Evolutionary conservation across 2,113 vertebrate species (phyloP), one percentile per base, ranked within the genome.

Genomic region (Aldabrachelys gigantea): DNA sequence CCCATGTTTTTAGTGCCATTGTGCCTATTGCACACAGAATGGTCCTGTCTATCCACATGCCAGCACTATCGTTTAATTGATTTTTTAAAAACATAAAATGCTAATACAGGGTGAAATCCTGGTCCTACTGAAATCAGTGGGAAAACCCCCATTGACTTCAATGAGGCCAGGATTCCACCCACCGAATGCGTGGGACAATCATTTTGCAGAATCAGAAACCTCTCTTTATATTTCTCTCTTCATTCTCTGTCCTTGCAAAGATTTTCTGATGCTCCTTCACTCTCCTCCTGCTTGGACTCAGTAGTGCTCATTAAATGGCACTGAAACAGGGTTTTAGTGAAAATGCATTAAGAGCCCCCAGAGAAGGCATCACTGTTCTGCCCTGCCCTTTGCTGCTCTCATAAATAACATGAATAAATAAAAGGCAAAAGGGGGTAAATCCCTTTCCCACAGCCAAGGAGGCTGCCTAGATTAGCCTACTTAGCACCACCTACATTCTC

Each of bases 351-450:
- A 27, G 13, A 19, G 21, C 3, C 50, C 31, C 3, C 41, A 19
- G 31, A n/a, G 14, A 24, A 95, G 56, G 6, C 5, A 17, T 47
- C 29, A 16, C 44, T 72, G 11, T 88, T 50, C 54, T 79, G 13
- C 53, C 3, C 13, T 79, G 44, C 2, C 9, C 1, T 29, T 83
- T 83, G 47, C 62, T 65, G 5, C 16, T 57, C 31, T 12, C 9
- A 11, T 29, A 56, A 31, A n/a, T 0, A 24, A 53, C 6, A 1
- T 1, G 6, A 12, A 1, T 2, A 4, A 62, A 49, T 21, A n/a
- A 79, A 62, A 56, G 9, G 7, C 13, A 82, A 8, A 69, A 8
- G 41, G 11, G 41, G 41, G 41, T 44, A 44, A 78, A 27, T 78
- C 25, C 41, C 38, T 76, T 44, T 38, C 41, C 65, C 14, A 17